Evolutionary conservation across 2,797 vertebrate species (phyloP).

Genomic region (Rousettus madagascariensis): DNA sequence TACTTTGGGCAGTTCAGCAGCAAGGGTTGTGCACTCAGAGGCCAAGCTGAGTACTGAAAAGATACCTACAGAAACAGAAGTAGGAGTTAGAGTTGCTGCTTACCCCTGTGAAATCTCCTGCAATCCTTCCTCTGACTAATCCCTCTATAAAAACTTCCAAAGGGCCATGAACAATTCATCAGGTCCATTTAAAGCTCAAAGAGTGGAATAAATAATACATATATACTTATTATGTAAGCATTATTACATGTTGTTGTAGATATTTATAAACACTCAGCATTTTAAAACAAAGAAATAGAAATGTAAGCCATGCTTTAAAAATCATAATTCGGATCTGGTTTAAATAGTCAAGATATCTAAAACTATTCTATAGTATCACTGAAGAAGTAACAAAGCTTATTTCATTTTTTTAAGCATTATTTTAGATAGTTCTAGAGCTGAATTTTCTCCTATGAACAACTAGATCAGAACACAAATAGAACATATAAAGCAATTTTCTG

Average conservation of each 20-base stretch:
- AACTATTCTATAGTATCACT: neutral
- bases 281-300: neutral
- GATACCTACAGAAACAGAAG: conserved; percentile 89
- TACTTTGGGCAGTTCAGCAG: conserved; percentile 97
- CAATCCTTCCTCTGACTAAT: neutral
- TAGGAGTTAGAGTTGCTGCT: neutral
- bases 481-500: neutral
- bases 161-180: neutral
- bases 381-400: neutral
- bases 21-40: conserved; percentile 97
- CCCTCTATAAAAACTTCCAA: neutral
- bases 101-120: neutral
- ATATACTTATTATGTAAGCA: neutral
- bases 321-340: neutral
- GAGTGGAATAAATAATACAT: neutral
- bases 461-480: neutral
- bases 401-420: neutral
- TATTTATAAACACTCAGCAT: neutral
- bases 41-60: conserved; percentile 98
- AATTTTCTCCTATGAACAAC: neutral
- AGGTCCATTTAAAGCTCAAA: neutral
- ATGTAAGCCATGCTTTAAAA: neutral
- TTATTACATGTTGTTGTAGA: neutral
- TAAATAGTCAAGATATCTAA: neutral
- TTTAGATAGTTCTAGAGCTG: neutral